Evolutionary conservation across 2,797 vertebrate genomes (phyloP).

Genomic region (Rhodeus uyekii): DNA sequence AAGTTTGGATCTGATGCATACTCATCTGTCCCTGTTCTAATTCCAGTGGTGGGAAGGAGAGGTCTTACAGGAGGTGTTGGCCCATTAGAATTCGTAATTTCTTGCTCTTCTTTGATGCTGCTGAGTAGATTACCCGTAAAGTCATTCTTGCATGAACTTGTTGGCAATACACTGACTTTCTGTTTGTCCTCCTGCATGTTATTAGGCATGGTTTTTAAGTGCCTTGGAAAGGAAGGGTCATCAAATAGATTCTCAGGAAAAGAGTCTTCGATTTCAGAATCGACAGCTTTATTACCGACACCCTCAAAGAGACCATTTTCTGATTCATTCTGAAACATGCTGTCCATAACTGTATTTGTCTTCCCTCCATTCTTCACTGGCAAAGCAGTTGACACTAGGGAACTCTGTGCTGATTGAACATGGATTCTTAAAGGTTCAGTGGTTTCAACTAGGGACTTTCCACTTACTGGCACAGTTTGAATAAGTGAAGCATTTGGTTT

Average conservation of each 20-base stretch:
- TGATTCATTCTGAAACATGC: neutral
- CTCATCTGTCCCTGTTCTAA: conserved; percentile 1
- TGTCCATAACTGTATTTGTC: neutral
- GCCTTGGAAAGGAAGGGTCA: conserved; percentile 63
- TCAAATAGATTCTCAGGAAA: neutral
- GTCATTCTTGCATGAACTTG: conserved; percentile 60
- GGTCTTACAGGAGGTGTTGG: conserved; percentile 3
- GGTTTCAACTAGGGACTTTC: conserved; percentile 13
- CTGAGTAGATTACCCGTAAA: neutral
- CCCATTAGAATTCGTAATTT: neutral
- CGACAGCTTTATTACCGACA: neutral
- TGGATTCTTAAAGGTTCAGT: neutral
- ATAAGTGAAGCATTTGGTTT: neutral
- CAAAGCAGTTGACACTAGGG: neutral
- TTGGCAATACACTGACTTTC: conserved; percentile 49
- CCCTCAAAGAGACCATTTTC: neutral
- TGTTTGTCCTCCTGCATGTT: neutral
- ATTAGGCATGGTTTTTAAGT: neutral
- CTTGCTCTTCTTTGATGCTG: neutral
- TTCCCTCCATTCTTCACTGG: neutral
- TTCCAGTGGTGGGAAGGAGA: neutral
- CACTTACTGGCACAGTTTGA: neutral
- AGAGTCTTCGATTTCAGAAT: neutral
- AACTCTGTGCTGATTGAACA: conserved; percentile 1
- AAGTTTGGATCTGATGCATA: conserved; percentile 13